phyloP scores from a whole-genome alignment of 1,140 invertebrate genomes.

The Arctopsyche grandis region DNA sequence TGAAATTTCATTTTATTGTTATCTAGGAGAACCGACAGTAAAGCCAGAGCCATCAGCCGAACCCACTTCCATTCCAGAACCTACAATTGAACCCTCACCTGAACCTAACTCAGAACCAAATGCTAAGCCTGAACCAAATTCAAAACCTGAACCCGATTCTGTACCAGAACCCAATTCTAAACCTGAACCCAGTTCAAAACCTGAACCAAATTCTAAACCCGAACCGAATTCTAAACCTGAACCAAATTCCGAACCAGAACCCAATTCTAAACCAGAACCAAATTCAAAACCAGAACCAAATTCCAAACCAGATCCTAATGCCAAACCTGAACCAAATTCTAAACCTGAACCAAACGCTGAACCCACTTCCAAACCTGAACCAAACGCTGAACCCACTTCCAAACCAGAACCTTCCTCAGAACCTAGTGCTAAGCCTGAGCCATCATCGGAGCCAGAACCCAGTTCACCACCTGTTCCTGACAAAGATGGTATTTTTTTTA shows the following conservation, averaged over 20 bases:
- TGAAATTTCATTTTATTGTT: constrained; percentile 21
- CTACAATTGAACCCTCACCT: constrained; percentile 60
- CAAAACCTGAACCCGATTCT: constrained; percentile 56
- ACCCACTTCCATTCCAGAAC: constrained; percentile 59
- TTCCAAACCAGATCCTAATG: constrained; percentile 60
- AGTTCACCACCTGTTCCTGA: constrained; percentile 52
- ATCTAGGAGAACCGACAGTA: constrained; percentile 29
- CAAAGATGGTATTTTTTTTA: constrained; percentile 43
- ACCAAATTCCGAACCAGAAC: constrained; percentile 59
- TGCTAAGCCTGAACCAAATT: constrained; percentile 54
- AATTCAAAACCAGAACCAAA: constrained; percentile 64
- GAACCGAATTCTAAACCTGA: constrained; percentile 60
- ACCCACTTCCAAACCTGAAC: constrained; percentile 64
- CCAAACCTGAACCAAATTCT: constrained; percentile 58
- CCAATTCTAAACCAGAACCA: constrained; percentile 58
- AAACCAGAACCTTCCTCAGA: constrained; percentile 56
- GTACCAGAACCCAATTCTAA: constrained; percentile 63
- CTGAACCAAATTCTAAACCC: constrained; percentile 63
- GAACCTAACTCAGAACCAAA: constrained; percentile 61
- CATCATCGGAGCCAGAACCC: constrained; percentile 58
- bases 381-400: constrained; percentile 53
- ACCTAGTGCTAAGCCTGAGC: constrained; percentile 56
- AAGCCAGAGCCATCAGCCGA: constrained; percentile 54
- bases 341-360: constrained; percentile 58
- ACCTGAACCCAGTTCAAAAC: constrained; percentile 63